phyloP scores from a whole-genome alignment of 2,113 vertebrate genomes.

The Physeter macrocephalus region DNA sequence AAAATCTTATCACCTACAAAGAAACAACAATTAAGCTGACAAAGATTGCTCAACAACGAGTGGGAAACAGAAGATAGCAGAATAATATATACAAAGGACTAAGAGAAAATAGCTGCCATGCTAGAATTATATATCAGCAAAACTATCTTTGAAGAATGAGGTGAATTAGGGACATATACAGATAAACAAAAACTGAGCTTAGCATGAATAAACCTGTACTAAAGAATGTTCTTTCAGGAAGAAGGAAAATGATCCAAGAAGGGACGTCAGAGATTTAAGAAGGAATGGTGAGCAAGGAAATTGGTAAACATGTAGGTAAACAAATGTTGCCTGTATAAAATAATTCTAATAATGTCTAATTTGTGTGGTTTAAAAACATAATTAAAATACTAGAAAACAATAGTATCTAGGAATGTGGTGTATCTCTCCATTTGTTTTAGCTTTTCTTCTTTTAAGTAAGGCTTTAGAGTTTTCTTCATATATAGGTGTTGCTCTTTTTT shows the following conservation, averaged over 20 bases:
- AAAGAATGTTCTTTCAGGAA: not conserved
- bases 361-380: not conserved
- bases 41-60: not conserved
- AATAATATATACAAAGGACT: not conserved
- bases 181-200: constrained; percentile 13
- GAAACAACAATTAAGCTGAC: not conserved
- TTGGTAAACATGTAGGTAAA: not conserved
- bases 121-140: constrained; percentile 14
- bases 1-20: not conserved
- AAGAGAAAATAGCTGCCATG: not conserved
- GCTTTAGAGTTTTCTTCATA: not conserved
- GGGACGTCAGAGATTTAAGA: not conserved
- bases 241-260: not conserved
- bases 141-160: not conserved
- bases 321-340: not conserved
- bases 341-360: not conserved
- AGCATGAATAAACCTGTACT: not conserved
- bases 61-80: not conserved
- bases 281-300: not conserved
- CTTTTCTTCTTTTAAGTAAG: not conserved
- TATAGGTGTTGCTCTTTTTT: not conserved
- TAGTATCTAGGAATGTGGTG: not conserved
- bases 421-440: not conserved
- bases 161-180: not conserved
- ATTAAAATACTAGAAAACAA: not conserved